Evolutionary conservation across 2,888 invertebrate species (phyloP), one percentile per base, ranked within the genome.

Genomic region (Callyntrura guangdongensis): DNA sequence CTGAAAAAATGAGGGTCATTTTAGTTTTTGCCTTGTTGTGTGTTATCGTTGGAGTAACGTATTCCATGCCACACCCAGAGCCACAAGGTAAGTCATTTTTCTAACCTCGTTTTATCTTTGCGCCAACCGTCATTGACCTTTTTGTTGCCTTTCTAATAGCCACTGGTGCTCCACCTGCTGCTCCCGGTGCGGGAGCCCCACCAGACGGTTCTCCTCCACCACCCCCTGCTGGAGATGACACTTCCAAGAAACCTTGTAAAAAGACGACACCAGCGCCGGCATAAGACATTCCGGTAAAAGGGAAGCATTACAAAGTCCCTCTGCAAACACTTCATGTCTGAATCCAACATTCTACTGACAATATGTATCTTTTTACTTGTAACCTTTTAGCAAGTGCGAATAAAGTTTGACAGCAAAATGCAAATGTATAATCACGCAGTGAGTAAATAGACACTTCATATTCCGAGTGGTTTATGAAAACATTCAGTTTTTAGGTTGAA

Each of bases 11-110:
- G 89, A 89, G 56, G n/a, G 64, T n/a, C n/a, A 27, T 89, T 20
- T 11, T 89, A 8, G 14, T 89, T 22, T 45, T 72, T 3, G 83
- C 83, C 6, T 0, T 74, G 27, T 49, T 89, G 11, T 89, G 72
- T 20, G 89, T 83, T 14, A 45, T 83, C 1, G 72, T 67, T 49
- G 89, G 89, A 74, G 74, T 83, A 2, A 64, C 14, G 17, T 72
- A 88, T 59, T 82, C 88, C 25, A 64, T 85, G 69, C 85, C 85
- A 17, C 9, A n/a, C 3, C 61, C 82, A 3, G 25, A 67, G 56
- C 88, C 88, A 0, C 89, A 89, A 49, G 72, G 87, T 88, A 87
- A 81, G 22, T 25, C 12, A 47, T 36, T 36, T 36, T 36, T 36
- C 36, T 36, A 36, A 36, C 36, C 36, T 36, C n/a, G n/a, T n/a